Base-by-base conservation (phyloP, 2,797 vertebrate genomes). In the Catostomus latipinnis region DNA sequence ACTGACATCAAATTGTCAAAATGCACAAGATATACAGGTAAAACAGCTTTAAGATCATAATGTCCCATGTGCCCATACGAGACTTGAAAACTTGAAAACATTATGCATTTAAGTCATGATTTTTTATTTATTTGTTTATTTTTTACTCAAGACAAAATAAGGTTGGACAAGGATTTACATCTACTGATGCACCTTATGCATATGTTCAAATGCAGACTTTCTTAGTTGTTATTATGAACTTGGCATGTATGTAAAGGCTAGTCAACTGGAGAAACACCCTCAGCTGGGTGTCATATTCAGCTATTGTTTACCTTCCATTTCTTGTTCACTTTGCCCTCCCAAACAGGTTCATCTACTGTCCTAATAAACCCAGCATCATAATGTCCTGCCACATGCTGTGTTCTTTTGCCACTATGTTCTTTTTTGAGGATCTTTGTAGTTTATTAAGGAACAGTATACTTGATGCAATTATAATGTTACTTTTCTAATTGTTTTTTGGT, bases 241-340 rank as follows among this genome's bases (percentile, higher is more conserved):
- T 66, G 16, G 45, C 50, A 46, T 71, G 13, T 65, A 66, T 60
- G 65, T 66, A 56, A 49, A 53, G 49, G 6, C 9, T 54, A 48
- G 61, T 46, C 43, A 50, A 58, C 62, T 65, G 5, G 57, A 65
- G 18, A 58, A 62, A 67, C 78, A 11, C 46, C 16, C 56, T 78
- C 43, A n/a, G 52, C 76, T 62, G 46, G 78, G 77, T 83, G 78
- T 78, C 81, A 81, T 72, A 69, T 81, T 75, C 54, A 53, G 13
- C 81, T 62, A 18, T 57, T 71, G 58, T 70, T 62, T 74, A 34
- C 14, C 56, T 8, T 78, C 12, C 65, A 34, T 73, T 56, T 71
- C 48, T 67, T 67, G 61, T 50, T 71, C 68, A 12, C 18, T 66
- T 66, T 48, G 6, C 16, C 50, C 14, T 54, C 2, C 8, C 54